Conservation (phyloP, 2,888 invertebrate species). For the Anagyrus pseudococci region DNA sequence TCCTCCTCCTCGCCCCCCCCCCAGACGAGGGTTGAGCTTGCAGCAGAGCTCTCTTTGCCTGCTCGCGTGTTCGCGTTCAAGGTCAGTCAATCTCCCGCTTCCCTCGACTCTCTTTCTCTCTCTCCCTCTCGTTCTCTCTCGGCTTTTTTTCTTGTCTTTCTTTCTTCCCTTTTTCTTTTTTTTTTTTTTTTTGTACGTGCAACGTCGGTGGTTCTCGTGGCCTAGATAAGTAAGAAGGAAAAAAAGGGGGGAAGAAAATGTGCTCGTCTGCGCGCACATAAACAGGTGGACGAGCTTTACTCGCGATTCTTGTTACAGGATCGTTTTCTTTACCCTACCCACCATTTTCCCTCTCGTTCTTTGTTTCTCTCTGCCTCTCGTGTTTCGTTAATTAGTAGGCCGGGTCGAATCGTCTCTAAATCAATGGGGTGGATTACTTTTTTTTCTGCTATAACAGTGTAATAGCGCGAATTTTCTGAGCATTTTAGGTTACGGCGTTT, state of each 20-base stretch:
- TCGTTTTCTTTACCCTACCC: conserved; percentile 7
- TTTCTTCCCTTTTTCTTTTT: not conserved
- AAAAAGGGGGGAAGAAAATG: no score
- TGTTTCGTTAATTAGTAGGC: no score
- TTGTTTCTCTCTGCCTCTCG: conserved; percentile 3
- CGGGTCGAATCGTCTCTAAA: conserved; percentile 15
- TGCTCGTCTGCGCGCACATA: conserved; percentile 20
- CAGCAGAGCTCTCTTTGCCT: not conserved
- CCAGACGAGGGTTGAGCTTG: conserved; percentile 5
- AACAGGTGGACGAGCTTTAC: conserved; percentile 31
- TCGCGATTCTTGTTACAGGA: conserved; percentile 20
- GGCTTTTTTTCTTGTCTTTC: not conserved
- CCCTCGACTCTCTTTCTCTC: no score
- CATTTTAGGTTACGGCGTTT: no score
- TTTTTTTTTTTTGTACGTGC: not conserved
- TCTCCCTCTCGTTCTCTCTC: conserved; percentile 7
- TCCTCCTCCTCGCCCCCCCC: not conserved
- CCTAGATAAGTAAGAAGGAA: conserved; percentile 31
- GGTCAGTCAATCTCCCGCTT: conserved; percentile 7
- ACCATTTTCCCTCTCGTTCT: not conserved
- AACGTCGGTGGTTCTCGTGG: conserved; percentile 13
- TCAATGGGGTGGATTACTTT: no score
- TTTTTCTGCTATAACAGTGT: no score
- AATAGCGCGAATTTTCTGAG: no score
- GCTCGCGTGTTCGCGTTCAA: conserved; percentile 16